Conservation (phyloP, 1,140 invertebrate species). For the Pachyrhynchus sulphureomaculatus region DNA sequence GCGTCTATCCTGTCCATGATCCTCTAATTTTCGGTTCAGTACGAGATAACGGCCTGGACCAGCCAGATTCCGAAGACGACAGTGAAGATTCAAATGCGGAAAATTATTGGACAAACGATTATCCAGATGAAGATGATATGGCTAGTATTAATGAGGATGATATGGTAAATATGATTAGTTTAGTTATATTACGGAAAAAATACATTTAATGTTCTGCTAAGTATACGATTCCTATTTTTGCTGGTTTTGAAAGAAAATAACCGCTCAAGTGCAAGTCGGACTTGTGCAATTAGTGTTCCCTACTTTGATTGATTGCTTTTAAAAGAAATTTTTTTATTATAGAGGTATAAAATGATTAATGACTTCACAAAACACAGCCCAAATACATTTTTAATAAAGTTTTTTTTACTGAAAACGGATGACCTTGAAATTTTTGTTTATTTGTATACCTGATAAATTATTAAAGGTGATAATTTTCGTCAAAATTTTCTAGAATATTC, state of each 20-base stretch:
- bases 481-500: too few species aligned
- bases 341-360: too few species aligned
- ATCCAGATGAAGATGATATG: conserved; percentile 58
- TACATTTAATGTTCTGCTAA: neutral
- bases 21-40: conserved; percentile 54
- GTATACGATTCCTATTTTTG: neutral
- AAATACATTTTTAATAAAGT: too few species aligned
- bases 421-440: too few species aligned
- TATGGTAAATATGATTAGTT: conserved; percentile 44
- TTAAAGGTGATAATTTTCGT: too few species aligned
- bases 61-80: conserved; percentile 47
- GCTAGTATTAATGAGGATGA: conserved; percentile 58
- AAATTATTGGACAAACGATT: conserved; percentile 60
- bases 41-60: conserved; percentile 48
- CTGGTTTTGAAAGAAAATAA: too few species aligned
- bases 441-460: too few species aligned
- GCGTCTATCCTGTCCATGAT: conserved; percentile 51
- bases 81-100: conserved; percentile 61
- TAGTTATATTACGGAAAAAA: neutral
- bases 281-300: too few species aligned
- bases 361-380: too few species aligned
- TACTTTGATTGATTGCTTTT: neutral
- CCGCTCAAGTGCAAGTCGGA: too few species aligned
- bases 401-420: too few species aligned
- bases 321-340: too few species aligned